phyloP scores from a whole-genome alignment of 2,113 vertebrate genomes.

The Callopanchax toddi region DNA sequence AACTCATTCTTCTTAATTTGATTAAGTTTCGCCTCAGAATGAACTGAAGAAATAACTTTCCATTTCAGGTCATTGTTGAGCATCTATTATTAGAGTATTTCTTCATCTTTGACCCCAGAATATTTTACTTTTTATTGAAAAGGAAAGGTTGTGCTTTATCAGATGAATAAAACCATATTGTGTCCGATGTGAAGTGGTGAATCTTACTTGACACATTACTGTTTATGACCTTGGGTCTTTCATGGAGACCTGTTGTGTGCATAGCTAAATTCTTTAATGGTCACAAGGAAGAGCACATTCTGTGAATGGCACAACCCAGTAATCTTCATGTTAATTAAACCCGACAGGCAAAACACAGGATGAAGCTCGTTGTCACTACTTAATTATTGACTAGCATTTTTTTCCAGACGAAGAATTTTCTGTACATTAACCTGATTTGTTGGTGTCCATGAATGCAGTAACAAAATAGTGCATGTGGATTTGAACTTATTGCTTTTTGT shows the following conservation, averaged over 20 bases:
- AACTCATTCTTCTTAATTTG: conserved; percentile 11
- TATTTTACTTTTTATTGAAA: conserved; percentile 4
- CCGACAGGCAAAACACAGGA: not conserved
- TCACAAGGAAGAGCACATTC: conserved; percentile 11
- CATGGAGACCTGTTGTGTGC: not conserved
- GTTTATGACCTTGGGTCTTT: not conserved
- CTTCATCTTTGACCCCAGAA: conserved; percentile 3
- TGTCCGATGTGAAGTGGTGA: not conserved
- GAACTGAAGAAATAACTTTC: not conserved
- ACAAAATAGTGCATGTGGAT: too few species aligned
- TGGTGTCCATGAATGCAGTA: not conserved
- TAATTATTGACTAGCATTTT: not conserved
- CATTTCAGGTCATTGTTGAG: not conserved
- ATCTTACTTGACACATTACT: not conserved
- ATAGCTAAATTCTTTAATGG: too few species aligned
- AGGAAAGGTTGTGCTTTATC: conserved; percentile 13
- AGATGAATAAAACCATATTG: conserved; percentile 4
- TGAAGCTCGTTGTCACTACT: not conserved
- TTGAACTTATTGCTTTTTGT: too few species aligned
- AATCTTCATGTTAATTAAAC: not conserved
- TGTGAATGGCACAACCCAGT: not conserved
- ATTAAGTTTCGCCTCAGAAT: not conserved
- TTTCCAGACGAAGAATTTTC: not conserved
- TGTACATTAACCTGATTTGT: not conserved
- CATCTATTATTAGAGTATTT: too few species aligned